Base-by-base conservation (phyloP, 2,113 vertebrate species). In the Lagopus muta region DNA sequence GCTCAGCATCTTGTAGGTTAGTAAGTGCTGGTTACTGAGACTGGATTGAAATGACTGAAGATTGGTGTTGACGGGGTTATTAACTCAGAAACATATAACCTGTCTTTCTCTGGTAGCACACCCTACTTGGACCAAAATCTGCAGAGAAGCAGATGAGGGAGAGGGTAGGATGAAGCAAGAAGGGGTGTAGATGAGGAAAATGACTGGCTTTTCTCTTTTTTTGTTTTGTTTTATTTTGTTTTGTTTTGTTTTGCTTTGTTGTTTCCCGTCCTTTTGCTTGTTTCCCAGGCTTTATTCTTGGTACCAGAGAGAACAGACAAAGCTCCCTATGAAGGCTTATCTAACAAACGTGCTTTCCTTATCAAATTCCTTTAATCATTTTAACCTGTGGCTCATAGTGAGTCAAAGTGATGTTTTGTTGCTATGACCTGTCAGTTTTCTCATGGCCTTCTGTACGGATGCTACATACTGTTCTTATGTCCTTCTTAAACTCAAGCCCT, bases 401-500 rank as follows among this genome's bases (percentile, higher is more conserved):
- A 42, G 40, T 40, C 52, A 12, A 78, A 43, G 32, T 8, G 13
- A 32, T 62, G 21, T 82, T 54, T 80, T 76, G 7, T 25, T 67
- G 45, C 36, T 47, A 2, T 70, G 66, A 93, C 50, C 67, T 69
- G 75, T 60, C 76, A 82, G 10, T 48, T 94, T 74, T 77, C 66
- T 73, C 22, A 11, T 74, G 82, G 24, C 27, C 58, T 74, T 58
- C 45, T 19, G 20, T 83, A 62, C 20, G 1, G 2, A 38, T 65
- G 82, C 55, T 40, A 16, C 32, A 13, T 8, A 22, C n/a, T 64
- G 22, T 74, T 45, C 54, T 62, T 72, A 74, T 69, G 62, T 85
- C 65, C 67, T 64, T 79, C 90, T 88, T 57, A 91, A 95, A 73
- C 89, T 89, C 38, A 61, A 36, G 45, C 45, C 58, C 71, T 84